phyloP scores from a whole-genome alignment of 2,888 invertebrate genomes.

The Thecocarcelia acutangulata region DNA sequence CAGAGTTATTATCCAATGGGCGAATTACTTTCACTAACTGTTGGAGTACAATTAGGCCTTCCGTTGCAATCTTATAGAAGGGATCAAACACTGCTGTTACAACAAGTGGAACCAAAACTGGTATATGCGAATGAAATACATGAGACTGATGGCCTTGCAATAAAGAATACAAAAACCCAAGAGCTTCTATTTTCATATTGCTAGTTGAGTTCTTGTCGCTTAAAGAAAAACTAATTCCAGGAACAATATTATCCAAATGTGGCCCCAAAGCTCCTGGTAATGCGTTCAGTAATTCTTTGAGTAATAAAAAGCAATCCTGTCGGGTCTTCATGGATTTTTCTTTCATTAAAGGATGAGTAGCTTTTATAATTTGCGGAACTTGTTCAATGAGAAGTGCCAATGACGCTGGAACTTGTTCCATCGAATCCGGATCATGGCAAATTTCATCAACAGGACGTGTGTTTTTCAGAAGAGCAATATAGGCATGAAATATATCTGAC shows the following conservation, averaged over 20 bases:
- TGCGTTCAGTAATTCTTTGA: constrained; percentile 94
- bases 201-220: constrained; percentile 96
- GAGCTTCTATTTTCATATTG: constrained; percentile 98
- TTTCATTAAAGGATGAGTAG: constrained; percentile 93
- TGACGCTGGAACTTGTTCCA: constrained; percentile 88
- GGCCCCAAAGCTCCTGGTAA: constrained; percentile 93
- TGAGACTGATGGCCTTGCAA: constrained; percentile 80
- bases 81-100: constrained; percentile 95
- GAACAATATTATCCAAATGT: constrained; percentile 91
- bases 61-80: constrained; percentile 99
- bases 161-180: constrained; percentile 88
- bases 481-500: constrained; percentile 98
- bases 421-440: constrained; percentile 86
- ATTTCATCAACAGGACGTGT: constrained; percentile 88
- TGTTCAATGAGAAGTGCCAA: constrained; percentile 84
- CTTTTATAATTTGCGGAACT: constrained; percentile 90
- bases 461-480: constrained; percentile 94
- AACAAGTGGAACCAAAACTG: constrained; percentile 90
- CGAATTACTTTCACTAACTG: constrained; percentile 96
- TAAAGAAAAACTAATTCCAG: constrained; percentile 93
- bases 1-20: constrained; percentile 82
- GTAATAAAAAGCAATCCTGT: constrained; percentile 94
- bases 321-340: constrained; percentile 93
- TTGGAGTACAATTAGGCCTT: constrained; percentile 95
- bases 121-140: constrained; percentile 91